Conservation (phyloP, 2,888 invertebrate genomes). For the Gnatocerus cornutus region DNA sequence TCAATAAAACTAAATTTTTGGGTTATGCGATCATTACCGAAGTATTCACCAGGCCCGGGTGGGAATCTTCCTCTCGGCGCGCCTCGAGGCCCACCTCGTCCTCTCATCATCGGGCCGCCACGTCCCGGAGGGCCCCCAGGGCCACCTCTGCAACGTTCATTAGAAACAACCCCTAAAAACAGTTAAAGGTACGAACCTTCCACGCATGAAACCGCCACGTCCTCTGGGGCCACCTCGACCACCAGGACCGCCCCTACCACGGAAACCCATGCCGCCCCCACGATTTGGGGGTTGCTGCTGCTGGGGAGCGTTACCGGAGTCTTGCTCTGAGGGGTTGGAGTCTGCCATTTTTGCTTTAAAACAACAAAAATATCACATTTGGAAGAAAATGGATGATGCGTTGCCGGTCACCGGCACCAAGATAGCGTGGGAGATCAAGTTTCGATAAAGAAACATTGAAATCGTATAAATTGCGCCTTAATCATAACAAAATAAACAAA, state of each 20-base stretch:
- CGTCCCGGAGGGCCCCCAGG: slow-evolving; percentile 60
- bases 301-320: slow-evolving; percentile 23
- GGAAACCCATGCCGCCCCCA: slow-evolving; percentile 47
- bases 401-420: background rate
- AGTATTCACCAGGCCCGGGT: slow-evolving; percentile 49
- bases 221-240: slow-evolving; percentile 55
- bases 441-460: too few species aligned
- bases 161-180: background rate
- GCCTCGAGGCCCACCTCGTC: slow-evolving; percentile 58
- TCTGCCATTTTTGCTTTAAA: slow-evolving; percentile 40
- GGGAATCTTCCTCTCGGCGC: slow-evolving; percentile 58
- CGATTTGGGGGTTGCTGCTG: slow-evolving; percentile 24
- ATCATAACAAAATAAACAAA: too few species aligned
- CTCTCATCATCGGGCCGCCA: slow-evolving; percentile 60
- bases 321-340: slow-evolving; percentile 12
- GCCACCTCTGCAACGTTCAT: slow-evolving; percentile 57
- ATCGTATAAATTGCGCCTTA: too few species aligned
- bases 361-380: background rate
- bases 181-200: slow-evolving; percentile 49
- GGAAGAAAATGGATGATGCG: background rate
- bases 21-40: background rate
- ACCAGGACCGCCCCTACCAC: slow-evolving; percentile 47
- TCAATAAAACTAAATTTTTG: background rate
- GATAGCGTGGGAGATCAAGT: background rate
- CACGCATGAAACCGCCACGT: slow-evolving; percentile 54